Evolutionary conservation across 1,140 invertebrate genomes (phyloP), one percentile per base, ranked within the genome.

Genomic region (Drosophila neocordata): DNA sequence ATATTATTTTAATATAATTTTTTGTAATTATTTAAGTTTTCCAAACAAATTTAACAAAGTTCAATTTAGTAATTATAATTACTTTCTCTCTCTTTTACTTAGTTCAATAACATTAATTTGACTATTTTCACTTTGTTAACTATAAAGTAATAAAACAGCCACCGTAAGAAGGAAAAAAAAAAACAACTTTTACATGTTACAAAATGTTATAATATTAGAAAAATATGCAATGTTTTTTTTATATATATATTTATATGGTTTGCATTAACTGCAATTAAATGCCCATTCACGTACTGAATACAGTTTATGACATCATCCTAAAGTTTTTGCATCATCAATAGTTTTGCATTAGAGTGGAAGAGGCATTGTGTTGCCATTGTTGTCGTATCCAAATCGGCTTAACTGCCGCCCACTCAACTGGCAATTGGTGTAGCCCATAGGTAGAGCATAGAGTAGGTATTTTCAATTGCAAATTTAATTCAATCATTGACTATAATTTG

Each of bases 391-490:
- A 66, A 74, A 66, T 65, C 64, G 38, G 59, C 51, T 67, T 65
- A 69, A 68, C 66, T 63, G 79, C 71, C 80, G 68, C 80, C 80
- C 35, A 79, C 74, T 69, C 79, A 67, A 59, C 51, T 15, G 59
- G 31, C 35, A 56, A 79, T 70, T 77, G 81, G 61, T 62, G 27
- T 61, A 61, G 65, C 72, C 79, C 55, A 34, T 61, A 53, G 57
- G 37, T 37, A 35, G 48, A 57, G 18, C 9, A 37, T 7, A 44
- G 27, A 62, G 70, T 48, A 20, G 41, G 41, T 70, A 66, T 87
- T 88, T 88, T 89, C 84, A 83, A 88, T 88, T 88, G 83, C 83
- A 88, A 88, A 88, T 88, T 88, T 87, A 88, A 88, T 88, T 88
- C 83, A 88, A 88, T 88, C 84, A 88, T 83, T 88, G 83, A 69